Evolutionary conservation across 30 jellyfish, hydroid and myxozoan genomes (phyloP), one percentile per base, ranked within the genome.

Genomic region (Aurelia sp.): DNA sequence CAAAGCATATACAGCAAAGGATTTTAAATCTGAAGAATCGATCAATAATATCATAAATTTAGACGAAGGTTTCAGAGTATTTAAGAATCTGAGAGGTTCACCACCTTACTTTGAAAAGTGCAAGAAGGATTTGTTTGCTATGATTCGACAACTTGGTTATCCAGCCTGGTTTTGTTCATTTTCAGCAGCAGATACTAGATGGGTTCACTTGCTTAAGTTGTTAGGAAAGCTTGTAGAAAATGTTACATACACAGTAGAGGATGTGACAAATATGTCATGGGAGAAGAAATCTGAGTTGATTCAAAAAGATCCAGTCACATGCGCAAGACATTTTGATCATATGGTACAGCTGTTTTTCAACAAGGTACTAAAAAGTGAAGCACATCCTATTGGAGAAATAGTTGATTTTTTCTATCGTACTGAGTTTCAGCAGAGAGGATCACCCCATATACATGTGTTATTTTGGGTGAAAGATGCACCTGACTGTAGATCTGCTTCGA

Each of bases 161-260:
- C 84, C 91, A 1, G 62, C 69, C 6, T 79, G 90, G 90, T 79
- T 79, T 65, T 79, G 90, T 24, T 60, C 81, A n/a, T 41, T 79
- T 21, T 79, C 90, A 79, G 90, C 90, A 12, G 90, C 90, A 60
- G 90, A 79, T 9, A 79, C 90, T 4, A 79, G 48, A 38, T 62
- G 90, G 81, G 22, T 13, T 0, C 81, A 79, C 0, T 19, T 60
- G 27, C 38, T 79, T 11, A 4, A 3, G 18, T 13, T 64, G n/a
- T 47, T 79, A 13, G 90, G 72, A 6, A 40, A 67, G 27, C 17
- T 61, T 3, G 15, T 79, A 8, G 82, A 79, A 20, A 64, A 12
- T 13, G 17, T 10, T 13, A 1, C 19, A 0, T 77, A 55, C 61
- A 55, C 61, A 53, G 61, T 24, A 1, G 79, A 77, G 7, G 63